phyloP scores from a whole-genome alignment of 2,797 vertebrate species.

The Oreochromis grahami region DNA sequence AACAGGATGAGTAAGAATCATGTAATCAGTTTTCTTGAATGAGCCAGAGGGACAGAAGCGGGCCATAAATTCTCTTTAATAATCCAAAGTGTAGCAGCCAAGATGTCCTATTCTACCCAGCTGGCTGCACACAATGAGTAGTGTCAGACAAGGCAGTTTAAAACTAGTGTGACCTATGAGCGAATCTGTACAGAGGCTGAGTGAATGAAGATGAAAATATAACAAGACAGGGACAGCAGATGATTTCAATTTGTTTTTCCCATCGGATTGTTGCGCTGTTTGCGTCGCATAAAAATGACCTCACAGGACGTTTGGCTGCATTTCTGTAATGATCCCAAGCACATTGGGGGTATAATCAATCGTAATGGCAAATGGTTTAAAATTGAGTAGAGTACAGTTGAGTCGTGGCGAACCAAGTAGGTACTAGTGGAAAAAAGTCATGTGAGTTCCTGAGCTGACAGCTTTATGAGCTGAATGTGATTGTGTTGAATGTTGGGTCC shows the following conservation, averaged over 20 bases:
- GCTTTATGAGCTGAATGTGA: not conserved
- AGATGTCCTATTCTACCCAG: slow-evolving; percentile 36
- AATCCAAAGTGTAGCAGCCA: slow-evolving; percentile 28
- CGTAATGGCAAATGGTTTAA: not conserved
- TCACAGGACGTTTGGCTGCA: not conserved
- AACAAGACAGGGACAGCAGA: not conserved
- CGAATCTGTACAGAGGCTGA: not conserved
- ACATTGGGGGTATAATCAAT: not conserved
- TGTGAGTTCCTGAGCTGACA: not conserved
- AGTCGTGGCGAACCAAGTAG: not conserved
- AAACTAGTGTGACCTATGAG: slow-evolving; percentile 9
- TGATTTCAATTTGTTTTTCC: not conserved
- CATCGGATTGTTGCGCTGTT: not conserved
- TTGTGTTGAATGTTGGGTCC: not conserved
- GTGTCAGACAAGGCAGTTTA: not conserved
- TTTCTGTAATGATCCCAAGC: not conserved
- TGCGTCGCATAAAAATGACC: not conserved
- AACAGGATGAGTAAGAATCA: not conserved
- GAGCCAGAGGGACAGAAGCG: slow-evolving; percentile 15
- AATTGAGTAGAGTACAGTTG: not conserved
- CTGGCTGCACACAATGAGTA: slow-evolving; percentile 3
- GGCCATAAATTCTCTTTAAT: slow-evolving; percentile 41
- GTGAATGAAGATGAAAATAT: not conserved
- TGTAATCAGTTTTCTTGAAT: slow-evolving; percentile 10
- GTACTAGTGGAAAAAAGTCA: not conserved